Conservation (phyloP, 2,113 vertebrate genomes). For the Desmodus rotundus region DNA sequence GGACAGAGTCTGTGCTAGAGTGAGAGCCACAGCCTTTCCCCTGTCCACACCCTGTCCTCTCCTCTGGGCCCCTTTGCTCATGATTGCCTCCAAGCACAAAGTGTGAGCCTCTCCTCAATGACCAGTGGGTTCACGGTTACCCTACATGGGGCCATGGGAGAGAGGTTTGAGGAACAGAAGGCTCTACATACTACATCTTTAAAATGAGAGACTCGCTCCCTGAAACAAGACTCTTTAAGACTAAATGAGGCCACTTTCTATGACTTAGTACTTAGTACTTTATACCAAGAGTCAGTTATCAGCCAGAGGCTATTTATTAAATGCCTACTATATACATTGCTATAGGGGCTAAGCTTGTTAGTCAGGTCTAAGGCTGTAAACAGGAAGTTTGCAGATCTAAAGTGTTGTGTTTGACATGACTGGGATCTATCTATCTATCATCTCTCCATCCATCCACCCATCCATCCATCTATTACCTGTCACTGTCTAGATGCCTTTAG, state of each 20-base stretch:
- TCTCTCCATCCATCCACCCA: too few relatives aligned
- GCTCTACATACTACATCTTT: fast-evolving
- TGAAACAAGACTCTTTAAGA: not conserved
- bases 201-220: not conserved
- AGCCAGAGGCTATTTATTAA: not conserved
- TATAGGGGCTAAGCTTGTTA: not conserved
- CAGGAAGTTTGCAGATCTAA: not conserved
- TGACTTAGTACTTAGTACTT: not conserved
- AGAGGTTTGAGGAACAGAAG: not conserved
- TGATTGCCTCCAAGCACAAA: not conserved
- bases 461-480: not conserved
- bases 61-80: not conserved
- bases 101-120: not conserved
- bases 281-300: not conserved
- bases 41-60: not conserved
- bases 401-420: not conserved
- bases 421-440: not conserved
- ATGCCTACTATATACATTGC: not conserved
- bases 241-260: not conserved
- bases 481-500: not conserved
- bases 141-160: fast-evolving
- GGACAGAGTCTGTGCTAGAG: not conserved
- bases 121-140: too few relatives aligned
- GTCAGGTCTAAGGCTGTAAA: not conserved
- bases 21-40: not conserved